Conservation (phyloP, 2,888 invertebrate species). For the Dolomedes plantarius region DNA sequence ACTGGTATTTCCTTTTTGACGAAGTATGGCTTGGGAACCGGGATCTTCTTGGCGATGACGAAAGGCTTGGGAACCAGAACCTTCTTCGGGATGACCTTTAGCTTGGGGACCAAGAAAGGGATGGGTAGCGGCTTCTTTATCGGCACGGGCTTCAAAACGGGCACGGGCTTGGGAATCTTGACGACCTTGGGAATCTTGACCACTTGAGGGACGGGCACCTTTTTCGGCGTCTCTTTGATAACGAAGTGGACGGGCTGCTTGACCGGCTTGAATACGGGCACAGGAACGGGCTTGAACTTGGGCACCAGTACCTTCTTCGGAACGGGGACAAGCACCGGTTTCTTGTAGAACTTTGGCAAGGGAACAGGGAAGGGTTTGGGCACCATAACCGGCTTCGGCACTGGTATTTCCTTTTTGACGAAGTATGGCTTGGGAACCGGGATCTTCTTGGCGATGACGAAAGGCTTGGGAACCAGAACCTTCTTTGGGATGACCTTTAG, state of each 20-base stretch:
- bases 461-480: constrained; percentile 41
- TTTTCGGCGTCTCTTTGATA: constrained; percentile 36
- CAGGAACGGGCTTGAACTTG: constrained; percentile 39
- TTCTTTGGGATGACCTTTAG: constrained; percentile 46
- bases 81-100: constrained; percentile 48
- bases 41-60: constrained; percentile 47
- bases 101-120: constrained; percentile 47
- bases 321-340: constrained; percentile 45
- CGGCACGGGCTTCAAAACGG: constrained; percentile 53
- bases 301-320: constrained; percentile 55
- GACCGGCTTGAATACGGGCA: constrained; percentile 52
- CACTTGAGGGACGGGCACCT: constrained; percentile 30
- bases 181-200: constrained; percentile 53
- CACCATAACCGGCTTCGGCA: constrained; percentile 46
- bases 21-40: constrained; percentile 61
- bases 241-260: constrained; percentile 60
- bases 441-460: constrained; percentile 47
- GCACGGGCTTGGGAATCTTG: constrained; percentile 46
- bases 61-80: constrained; percentile 47
- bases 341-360: constrained; percentile 61
- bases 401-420: constrained; percentile 34
- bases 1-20: constrained; percentile 41
- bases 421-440: constrained; percentile 65
- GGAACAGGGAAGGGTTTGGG: constrained; percentile 61
- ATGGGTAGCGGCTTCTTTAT: constrained; percentile 60